phyloP scores from a whole-genome alignment of 2,797 vertebrate genomes.

The Propithecus perrieri region DNA sequence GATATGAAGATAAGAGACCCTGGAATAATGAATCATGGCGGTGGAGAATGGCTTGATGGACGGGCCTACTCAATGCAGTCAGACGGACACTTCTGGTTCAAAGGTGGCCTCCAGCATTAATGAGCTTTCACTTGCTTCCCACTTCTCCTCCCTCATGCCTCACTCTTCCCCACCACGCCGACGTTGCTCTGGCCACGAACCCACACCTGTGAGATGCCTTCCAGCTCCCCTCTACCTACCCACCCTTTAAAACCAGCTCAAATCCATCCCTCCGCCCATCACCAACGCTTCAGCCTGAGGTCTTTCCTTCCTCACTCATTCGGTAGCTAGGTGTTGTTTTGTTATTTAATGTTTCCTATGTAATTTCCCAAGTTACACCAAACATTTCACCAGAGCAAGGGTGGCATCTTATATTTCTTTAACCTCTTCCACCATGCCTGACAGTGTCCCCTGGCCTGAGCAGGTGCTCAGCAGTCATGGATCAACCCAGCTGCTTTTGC shows the following conservation, averaged over 20 bases:
- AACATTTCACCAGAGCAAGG: not conserved
- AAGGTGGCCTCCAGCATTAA: conserved; percentile 32
- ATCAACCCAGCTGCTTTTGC: not conserved
- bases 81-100: conserved; percentile 57
- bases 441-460: not conserved
- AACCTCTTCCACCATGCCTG: not conserved
- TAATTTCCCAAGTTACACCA: not conserved
- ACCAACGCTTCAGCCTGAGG: not conserved
- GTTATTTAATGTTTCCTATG: not conserved
- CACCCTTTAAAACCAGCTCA: not conserved
- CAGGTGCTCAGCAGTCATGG: not conserved
- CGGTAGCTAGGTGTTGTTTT: not conserved
- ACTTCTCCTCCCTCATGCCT: not conserved
- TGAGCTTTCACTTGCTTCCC: not conserved
- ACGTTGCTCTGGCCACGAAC: not conserved
- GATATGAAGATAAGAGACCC: conserved; percentile 78
- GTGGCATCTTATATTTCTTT: not conserved
- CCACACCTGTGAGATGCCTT: not conserved
- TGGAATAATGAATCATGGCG: not conserved
- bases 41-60: not conserved
- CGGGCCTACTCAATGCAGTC: not conserved
- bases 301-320: not conserved
- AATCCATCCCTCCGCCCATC: not conserved
- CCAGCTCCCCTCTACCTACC: not conserved
- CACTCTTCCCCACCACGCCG: not conserved